Percentiles rank a stretch among this genome's conserved stretches.
These are phyloP conservation scores for Bos javanicus DNA, from an alignment of 2,113 vertebrate genomes.

Conservation along the genomic window DNA sequence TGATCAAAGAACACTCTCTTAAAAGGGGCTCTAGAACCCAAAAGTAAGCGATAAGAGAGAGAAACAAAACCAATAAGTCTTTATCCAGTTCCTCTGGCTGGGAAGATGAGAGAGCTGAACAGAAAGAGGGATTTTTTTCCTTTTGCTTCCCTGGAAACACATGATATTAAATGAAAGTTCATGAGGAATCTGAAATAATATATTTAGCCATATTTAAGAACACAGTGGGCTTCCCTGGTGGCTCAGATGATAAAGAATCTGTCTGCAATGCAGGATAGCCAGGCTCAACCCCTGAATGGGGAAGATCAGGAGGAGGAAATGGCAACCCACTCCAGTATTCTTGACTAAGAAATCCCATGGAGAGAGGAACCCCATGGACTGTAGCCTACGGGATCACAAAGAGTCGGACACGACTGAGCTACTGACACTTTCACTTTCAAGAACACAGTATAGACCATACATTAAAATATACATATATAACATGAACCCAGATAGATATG, in stretches of 20 bases:
- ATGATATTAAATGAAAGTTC: not conserved
- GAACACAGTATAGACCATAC: not conserved
- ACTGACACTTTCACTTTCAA: not conserved
- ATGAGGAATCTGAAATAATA: not conserved
- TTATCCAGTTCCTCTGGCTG: not conserved
- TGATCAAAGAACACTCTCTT: not conserved
- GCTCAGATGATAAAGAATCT: not conserved
- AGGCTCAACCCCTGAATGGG: not conserved
- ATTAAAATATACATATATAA: not conserved
- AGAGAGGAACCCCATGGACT: not conserved
- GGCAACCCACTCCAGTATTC: not conserved
- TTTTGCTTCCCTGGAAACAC: not conserved
- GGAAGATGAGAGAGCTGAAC: not conserved
- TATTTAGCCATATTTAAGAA: not conserved
- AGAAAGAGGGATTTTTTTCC: not conserved
- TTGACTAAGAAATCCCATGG: not conserved
- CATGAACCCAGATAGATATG: not conserved
- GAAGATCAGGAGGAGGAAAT: not conserved
- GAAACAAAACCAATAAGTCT: not conserved
- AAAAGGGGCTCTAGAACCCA: not conserved
- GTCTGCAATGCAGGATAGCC: not conserved
- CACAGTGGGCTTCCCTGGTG: not conserved
- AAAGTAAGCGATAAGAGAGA: not conserved
- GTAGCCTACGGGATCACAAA: not conserved
- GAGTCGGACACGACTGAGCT: not conserved